Evolutionary conservation across 1,140 invertebrate genomes (phyloP).

Genomic region (Eurytemora carolleeae): DNA sequence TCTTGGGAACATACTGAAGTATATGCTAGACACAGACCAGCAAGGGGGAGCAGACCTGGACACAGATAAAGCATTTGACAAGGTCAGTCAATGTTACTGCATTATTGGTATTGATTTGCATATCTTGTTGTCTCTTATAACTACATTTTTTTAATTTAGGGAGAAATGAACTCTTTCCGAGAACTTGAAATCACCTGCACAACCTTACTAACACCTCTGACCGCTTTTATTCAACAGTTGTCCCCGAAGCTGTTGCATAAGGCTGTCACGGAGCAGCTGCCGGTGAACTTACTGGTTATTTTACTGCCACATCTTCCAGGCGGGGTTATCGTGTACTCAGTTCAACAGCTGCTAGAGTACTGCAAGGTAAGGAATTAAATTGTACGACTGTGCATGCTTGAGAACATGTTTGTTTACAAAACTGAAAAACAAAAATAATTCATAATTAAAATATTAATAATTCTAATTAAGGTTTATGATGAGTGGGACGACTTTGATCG

Average conservation of each 20-base stretch:
- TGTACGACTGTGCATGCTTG: too few relatives aligned
- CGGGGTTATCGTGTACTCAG: not conserved
- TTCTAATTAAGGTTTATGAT: too few relatives aligned
- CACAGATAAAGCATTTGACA: not conserved
- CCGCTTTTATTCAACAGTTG: not conserved
- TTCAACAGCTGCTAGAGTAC: not conserved
- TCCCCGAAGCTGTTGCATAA: not conserved
- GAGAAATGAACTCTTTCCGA: not conserved
- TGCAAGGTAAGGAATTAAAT: not conserved
- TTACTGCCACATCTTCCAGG: not conserved
- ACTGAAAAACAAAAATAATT: too few relatives aligned
- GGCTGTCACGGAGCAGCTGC: not conserved
- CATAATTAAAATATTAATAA: too few relatives aligned
- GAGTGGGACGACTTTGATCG: too few relatives aligned
- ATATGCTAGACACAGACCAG: not conserved
- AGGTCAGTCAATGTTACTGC: not conserved
- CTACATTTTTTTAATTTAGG: not conserved
- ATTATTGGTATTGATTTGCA: not conserved
- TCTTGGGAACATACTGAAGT: not conserved
- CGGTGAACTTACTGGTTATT: not conserved
- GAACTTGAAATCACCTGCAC: not conserved
- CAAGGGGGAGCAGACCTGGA: not conserved
- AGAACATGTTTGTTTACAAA: too few relatives aligned
- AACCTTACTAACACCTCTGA: not conserved
- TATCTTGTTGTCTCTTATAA: not conserved